phyloP scores from a whole-genome alignment of 2,888 invertebrate genomes.

The Pachymerium ferrugineum region DNA sequence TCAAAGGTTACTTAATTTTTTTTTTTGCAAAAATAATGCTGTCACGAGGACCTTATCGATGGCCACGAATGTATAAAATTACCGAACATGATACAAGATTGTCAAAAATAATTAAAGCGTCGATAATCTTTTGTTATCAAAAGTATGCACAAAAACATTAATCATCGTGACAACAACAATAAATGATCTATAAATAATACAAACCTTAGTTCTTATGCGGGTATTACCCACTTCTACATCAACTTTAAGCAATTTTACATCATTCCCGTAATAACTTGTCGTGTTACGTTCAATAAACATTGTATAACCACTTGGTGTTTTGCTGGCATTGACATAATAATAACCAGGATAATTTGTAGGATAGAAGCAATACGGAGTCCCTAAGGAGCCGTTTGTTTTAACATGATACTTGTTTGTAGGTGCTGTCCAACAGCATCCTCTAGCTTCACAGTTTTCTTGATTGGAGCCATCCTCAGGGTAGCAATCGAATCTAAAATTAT shows the following conservation, averaged over 20 bases:
- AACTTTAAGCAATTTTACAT: constrained; percentile 57
- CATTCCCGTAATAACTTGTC: constrained; percentile 60
- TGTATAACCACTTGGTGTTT: constrained; percentile 57
- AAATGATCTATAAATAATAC: too few relatives aligned
- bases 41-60: too few relatives aligned
- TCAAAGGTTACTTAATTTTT: too few relatives aligned
- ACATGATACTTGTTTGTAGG: neutral
- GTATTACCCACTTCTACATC: constrained; percentile 55
- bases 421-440: constrained; percentile 67
- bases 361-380: constrained; percentile 68
- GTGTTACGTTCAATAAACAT: constrained; percentile 55
- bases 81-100: too few relatives aligned
- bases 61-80: too few relatives aligned
- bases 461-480: constrained; percentile 57
- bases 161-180: too few relatives aligned
- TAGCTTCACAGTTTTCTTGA: constrained; percentile 55
- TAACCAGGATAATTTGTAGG: constrained; percentile 63
- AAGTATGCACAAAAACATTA: too few relatives aligned
- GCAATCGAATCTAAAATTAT: constrained; percentile 61
- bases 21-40: too few relatives aligned
- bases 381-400: constrained; percentile 37
- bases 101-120: too few relatives aligned
- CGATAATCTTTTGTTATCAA: too few relatives aligned
- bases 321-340: constrained; percentile 57
- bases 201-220: neutral